Evolutionary conservation across 2,888 invertebrate genomes (phyloP).

Genomic region (Caenorhabditis auriculariae): DNA sequence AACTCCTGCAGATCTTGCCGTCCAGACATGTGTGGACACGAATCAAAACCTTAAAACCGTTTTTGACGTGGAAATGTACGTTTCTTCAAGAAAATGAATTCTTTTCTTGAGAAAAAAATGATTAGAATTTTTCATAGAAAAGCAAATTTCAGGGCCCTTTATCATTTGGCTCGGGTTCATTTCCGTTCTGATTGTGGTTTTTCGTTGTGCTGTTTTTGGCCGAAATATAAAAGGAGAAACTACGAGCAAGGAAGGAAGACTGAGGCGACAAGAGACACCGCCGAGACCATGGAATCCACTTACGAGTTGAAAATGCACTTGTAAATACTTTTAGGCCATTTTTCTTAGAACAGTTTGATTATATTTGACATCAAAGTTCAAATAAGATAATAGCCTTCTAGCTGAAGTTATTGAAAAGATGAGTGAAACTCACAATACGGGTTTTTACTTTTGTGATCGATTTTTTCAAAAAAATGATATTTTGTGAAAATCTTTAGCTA

Average conservation of each 20-base stretch:
- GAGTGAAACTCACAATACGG: too few species aligned
- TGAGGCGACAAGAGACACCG: slow-evolving; percentile 1
- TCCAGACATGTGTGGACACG: slow-evolving; percentile 52
- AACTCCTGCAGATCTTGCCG: slow-evolving; percentile 34
- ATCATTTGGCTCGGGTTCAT: slow-evolving; percentile 48
- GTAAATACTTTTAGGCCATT: too few species aligned
- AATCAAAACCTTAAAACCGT: slow-evolving; percentile 39
- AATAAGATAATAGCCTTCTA: too few species aligned
- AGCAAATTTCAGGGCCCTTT: slow-evolving; percentile 43
- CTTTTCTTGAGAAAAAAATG: background rate
- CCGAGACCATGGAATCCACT: too few species aligned
- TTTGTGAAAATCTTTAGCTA: too few species aligned
- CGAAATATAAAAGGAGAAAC: slow-evolving; percentile 49
- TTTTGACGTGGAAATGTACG: slow-evolving; percentile 53
- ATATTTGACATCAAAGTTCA: too few species aligned
- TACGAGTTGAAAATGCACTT: too few species aligned
- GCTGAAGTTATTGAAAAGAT: too few species aligned
- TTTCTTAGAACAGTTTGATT: too few species aligned
- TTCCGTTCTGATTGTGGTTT: slow-evolving; percentile 23
- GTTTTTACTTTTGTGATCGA: too few species aligned
- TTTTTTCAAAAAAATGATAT: too few species aligned
- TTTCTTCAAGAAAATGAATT: background rate
- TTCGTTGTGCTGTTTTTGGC: slow-evolving; percentile 51
- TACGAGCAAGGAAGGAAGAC: slow-evolving; percentile 35
- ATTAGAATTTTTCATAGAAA: slow-evolving; percentile 2